Conservation (phyloP, 2,888 invertebrate genomes). For the Ophioninae sp. region DNA sequence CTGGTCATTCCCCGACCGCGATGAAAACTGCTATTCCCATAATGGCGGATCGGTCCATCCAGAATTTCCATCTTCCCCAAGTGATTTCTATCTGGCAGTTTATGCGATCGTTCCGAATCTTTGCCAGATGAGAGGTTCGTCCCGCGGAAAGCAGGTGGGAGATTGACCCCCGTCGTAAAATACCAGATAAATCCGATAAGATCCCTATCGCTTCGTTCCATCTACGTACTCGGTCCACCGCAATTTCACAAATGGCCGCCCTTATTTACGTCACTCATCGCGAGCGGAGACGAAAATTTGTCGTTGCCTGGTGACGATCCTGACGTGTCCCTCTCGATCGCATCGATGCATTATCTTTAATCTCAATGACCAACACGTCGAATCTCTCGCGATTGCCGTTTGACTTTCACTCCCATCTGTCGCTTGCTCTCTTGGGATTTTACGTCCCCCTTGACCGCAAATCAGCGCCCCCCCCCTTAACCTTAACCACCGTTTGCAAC, state of each 20-base stretch:
- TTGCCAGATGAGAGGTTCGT: conserved; percentile 30
- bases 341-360: conserved; percentile 60
- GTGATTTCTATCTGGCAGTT: conserved; percentile 31
- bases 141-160: conserved; percentile 27
- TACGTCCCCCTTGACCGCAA: conserved; percentile 16
- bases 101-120: conserved; percentile 5
- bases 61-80: background rate
- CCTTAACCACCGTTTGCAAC: background rate
- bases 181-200: conserved; percentile 55
- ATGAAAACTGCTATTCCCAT: background rate
- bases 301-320: conserved; percentile 11
- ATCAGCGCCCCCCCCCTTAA: no score
- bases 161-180: conserved; percentile 34
- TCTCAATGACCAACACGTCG: conserved; percentile 58
- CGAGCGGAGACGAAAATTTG: conserved; percentile 50
- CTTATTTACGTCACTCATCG: conserved; percentile 37
- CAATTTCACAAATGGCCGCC: conserved; percentile 59
- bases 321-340: conserved; percentile 17
- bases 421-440: conserved; percentile 28
- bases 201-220: conserved; percentile 7
- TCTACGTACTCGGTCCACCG: conserved; percentile 17
- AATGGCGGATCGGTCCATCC: background rate
- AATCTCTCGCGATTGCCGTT: conserved; percentile 24
- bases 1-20: background rate
- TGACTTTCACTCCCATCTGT: conserved; percentile 53